Base-by-base conservation (phyloP, 2,797 vertebrate genomes). In the Sebastiscus tertius region DNA sequence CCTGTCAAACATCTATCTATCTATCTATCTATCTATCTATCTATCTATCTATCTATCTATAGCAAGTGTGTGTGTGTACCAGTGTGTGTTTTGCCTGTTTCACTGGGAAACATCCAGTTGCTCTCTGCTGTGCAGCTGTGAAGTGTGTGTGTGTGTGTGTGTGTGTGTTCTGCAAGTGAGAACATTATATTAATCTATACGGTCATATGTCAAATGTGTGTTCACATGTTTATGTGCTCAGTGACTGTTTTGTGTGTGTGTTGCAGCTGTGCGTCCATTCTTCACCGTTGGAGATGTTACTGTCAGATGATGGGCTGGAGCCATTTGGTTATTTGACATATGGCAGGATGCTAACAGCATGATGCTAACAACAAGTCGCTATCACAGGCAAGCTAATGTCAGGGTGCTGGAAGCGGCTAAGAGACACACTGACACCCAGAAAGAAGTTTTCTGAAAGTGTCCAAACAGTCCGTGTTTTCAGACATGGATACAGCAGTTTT, bases 261-360 rank as follows among this genome's bases (percentile, higher is more conserved):
- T 13, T 66, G 80, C 87, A 88, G 80, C 83, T 91, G 88, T 87
- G 79, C 11, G 1, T 8, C 68, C 72, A 68, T 87, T 62, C 62
- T 26, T 80, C 81, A 79, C 75, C 58, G 63, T 29, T 81, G 29
- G 58, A 72, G 69, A 82, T 36, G 73, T 59, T 64, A 20, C 61
- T 81, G 73, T 80, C 73, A 24, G 73, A 58, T 66, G 72, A 54
- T 68, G 55, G 80, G 62, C 22, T 31, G 34, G 14, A 72, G 75
- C 79, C 82, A 77, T 89, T 82, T 89, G 80, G 60, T 39, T 29
- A 1, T 72, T 60, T 29, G 39, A 80, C 84, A 80, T 39, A 42
- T 77, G 83, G 36, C 64, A 6, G 46, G 68, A 80, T 11, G 74
- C 18, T 78, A 74, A 71, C 74, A 5, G 46, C 27, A 14, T 39